These are phyloP conservation scores for Tenebrio molitor DNA, from an alignment of 1,140 invertebrate genomes.

Conservation along the genomic window DNA sequence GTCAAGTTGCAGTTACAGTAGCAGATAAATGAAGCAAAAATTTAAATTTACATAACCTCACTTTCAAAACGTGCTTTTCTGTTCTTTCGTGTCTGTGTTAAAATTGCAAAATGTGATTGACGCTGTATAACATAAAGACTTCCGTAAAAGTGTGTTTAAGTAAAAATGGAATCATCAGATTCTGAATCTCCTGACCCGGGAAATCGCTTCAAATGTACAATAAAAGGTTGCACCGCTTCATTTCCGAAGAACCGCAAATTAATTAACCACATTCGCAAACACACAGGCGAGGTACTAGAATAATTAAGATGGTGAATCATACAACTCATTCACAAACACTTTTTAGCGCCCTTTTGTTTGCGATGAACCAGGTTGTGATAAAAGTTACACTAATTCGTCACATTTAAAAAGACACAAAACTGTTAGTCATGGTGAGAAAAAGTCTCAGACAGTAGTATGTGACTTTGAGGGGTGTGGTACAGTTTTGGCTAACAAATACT, in stretches of 20 bases:
- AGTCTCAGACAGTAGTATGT: slow-evolving; percentile 46
- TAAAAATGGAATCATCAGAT: background rate
- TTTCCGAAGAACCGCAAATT: slow-evolving; percentile 68
- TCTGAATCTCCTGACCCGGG: background rate
- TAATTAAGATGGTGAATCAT: slow-evolving; percentile 51
- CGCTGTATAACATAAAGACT: too few species aligned
- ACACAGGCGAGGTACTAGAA: slow-evolving; percentile 68
- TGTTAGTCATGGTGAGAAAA: slow-evolving; percentile 54
- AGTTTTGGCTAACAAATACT: slow-evolving; percentile 58
- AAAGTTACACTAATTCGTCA: slow-evolving; percentile 68
- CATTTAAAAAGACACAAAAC: slow-evolving; percentile 68
- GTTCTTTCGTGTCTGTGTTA: too few species aligned
- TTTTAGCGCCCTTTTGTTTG: slow-evolving; percentile 68
- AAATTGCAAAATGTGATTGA: too few species aligned
- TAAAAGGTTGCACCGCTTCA: slow-evolving; percentile 64
- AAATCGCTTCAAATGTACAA: slow-evolving; percentile 58
- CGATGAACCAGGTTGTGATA: slow-evolving; percentile 65
- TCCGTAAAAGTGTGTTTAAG: too few species aligned
- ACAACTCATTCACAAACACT: slow-evolving; percentile 4
- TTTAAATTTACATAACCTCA: too few species aligned
- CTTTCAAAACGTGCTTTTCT: too few species aligned
- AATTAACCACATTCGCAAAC: slow-evolving; percentile 65
- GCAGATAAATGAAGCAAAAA: too few species aligned
- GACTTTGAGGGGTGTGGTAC: slow-evolving; percentile 54
- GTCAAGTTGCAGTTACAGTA: too few species aligned